phyloP scores from a whole-genome alignment of 2,797 vertebrate species.

The Enteromius trimaculatus region DNA sequence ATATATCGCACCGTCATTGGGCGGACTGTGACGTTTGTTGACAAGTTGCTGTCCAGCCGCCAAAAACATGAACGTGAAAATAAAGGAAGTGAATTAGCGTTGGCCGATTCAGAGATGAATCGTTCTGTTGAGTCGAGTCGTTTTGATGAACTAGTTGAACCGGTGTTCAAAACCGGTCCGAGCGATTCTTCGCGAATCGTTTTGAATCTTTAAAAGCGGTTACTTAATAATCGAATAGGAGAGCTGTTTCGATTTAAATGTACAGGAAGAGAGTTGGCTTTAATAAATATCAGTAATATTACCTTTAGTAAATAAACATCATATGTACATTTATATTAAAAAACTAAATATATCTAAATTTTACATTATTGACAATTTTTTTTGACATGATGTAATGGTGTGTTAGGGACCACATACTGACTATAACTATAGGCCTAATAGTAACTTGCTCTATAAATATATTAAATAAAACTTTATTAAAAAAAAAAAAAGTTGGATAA shows the following conservation, averaged over 20 bases:
- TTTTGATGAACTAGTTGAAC: constrained; percentile 23
- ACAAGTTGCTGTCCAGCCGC: background rate
- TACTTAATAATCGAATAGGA: background rate
- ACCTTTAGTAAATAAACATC: background rate
- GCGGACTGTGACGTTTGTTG: constrained; percentile 4
- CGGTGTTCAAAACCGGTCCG: background rate
- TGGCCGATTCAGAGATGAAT: background rate
- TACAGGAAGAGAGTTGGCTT: background rate
- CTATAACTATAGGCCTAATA: background rate
- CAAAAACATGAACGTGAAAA: constrained; percentile 16
- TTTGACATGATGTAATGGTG: background rate
- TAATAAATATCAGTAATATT: background rate
- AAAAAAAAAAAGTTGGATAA: background rate
- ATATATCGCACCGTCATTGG: constrained; percentile 15
- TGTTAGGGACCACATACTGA: background rate
- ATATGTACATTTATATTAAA: background rate
- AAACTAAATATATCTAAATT: background rate
- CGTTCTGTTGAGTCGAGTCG: background rate
- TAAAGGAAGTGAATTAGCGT: constrained; percentile 19
- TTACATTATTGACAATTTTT: background rate
- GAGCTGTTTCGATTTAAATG: background rate
- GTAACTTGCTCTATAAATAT: background rate
- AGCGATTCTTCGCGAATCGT: background rate
- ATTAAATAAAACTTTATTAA: background rate
- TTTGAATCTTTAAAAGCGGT: background rate